Percentiles rank a stretch among this genome's conserved stretches.
phyloP scores from a whole-genome alignment of 1,140 invertebrate species.

The Drosophila prosaltans region DNA sequence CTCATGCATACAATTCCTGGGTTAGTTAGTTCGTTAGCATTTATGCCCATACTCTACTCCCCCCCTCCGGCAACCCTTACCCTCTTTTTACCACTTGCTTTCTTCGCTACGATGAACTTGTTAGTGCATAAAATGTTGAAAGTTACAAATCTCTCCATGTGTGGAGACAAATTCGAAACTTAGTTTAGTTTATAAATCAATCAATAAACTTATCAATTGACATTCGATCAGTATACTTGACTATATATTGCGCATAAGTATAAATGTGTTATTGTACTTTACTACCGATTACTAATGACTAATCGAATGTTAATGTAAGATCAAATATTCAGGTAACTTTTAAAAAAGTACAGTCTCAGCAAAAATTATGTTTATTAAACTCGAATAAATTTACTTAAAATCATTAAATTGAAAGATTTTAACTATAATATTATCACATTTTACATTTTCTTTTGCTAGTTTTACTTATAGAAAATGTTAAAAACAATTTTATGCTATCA shows the following conservation, averaged over 20 bases:
- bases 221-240: neutral
- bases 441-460: too few relatives aligned
- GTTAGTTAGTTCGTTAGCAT: constrained; percentile 79
- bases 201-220: neutral
- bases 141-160: constrained; percentile 65
- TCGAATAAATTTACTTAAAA: too few relatives aligned
- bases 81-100: neutral
- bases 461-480: too few relatives aligned
- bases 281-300: too few relatives aligned
- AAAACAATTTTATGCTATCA: too few relatives aligned
- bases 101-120: constrained; percentile 43
- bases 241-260: too few relatives aligned
- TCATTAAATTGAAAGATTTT: too few relatives aligned
- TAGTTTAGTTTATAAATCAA: constrained; percentile 8
- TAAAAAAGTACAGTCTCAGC: neutral
- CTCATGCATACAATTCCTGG: constrained; percentile 51
- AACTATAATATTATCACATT: too few relatives aligned
- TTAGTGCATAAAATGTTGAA: constrained; percentile 53
- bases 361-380: neutral
- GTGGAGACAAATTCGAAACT: constrained; percentile 27
- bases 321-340: too few relatives aligned
- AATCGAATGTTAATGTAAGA: too few relatives aligned
- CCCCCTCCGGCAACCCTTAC: constrained; percentile 21
- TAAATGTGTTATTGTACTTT: too few relatives aligned
- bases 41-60: constrained; percentile 68